Conservation (phyloP, 2,797 vertebrate genomes). For the Chloroceryle inda region DNA sequence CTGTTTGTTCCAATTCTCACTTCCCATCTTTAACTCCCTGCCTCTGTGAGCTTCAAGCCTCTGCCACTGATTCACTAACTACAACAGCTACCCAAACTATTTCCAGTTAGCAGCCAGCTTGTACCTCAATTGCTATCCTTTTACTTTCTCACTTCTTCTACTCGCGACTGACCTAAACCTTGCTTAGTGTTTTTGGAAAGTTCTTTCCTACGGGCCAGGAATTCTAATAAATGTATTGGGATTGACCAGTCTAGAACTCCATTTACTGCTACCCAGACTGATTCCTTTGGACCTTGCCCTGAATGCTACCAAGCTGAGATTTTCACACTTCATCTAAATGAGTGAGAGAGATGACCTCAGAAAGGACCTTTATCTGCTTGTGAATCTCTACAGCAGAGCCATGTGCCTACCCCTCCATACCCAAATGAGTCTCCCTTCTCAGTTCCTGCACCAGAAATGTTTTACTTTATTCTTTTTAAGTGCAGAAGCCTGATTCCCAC, state of each 20-base stretch:
- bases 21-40: neutral
- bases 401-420: neutral
- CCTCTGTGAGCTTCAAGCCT: neutral
- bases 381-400: neutral
- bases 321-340: neutral
- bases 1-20: neutral
- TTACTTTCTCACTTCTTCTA: neutral
- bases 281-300: neutral
- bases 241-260: neutral
- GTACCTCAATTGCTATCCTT: neutral
- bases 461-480: neutral
- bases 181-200: neutral
- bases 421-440: neutral
- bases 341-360: neutral
- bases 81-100: neutral
- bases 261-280: neutral
- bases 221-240: neutral
- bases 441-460: neutral
- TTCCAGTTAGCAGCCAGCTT: neutral
- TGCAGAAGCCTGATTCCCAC: neutral
- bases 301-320: neutral
- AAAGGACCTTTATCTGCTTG: neutral
- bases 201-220: neutral
- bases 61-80: neutral
- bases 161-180: neutral